Conservation (phyloP, 2,797 vertebrate genomes). For the Poeciliopsis presidionis region DNA sequence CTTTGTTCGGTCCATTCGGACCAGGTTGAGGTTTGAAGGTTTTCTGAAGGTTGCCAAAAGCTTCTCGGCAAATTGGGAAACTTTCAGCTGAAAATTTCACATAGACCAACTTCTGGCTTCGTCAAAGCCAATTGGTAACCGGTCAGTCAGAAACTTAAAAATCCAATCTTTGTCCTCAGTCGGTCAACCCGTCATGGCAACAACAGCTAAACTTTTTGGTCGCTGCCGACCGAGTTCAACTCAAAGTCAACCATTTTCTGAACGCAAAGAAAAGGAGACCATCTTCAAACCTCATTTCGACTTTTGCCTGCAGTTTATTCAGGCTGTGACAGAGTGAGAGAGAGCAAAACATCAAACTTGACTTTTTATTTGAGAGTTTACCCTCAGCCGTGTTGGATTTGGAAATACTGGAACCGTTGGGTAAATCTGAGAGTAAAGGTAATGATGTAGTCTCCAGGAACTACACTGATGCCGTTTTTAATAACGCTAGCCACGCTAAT, state of each 20-base stretch:
- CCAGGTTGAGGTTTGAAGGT: not conserved
- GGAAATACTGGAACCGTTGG: not conserved
- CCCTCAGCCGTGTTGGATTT: too few species aligned
- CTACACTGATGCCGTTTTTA: not conserved
- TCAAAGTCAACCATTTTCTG: not conserved
- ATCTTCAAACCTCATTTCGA: too few species aligned
- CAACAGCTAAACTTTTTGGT: not conserved
- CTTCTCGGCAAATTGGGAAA: not conserved
- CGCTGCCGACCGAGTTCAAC: not conserved
- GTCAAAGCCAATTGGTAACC: not conserved
- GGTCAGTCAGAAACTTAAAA: not conserved
- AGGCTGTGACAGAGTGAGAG: not conserved
- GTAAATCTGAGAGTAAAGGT: too few species aligned
- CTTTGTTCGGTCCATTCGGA: not conserved
- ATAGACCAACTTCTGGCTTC: not conserved
- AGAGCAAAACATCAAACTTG: not conserved
- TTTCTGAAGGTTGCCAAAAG: not conserved
- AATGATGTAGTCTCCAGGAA: not conserved
- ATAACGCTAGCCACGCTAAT: not conserved
- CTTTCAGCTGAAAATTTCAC: not conserved
- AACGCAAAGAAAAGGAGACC: not conserved
- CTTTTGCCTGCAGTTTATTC: not conserved
- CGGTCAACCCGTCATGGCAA: not conserved
- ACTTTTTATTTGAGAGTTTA: not conserved
- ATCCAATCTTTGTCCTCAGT: not conserved